These are phyloP conservation scores for Thunnus thynnus DNA, from an alignment of 2,113 vertebrate species.

Conservation along the genomic window DNA sequence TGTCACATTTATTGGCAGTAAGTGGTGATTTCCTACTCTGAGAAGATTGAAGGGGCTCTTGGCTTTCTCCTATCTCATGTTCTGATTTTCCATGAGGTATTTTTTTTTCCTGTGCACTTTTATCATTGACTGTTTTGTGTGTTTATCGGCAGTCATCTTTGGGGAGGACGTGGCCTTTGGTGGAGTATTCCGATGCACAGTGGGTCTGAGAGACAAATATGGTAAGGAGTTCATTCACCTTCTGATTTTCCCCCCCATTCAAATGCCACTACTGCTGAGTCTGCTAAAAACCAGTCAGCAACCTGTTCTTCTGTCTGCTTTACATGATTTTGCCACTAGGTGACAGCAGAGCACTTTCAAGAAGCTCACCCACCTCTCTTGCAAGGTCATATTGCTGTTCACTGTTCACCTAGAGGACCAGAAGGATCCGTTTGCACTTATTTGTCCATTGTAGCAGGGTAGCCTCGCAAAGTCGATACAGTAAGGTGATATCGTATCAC, in stretches of 20 bases:
- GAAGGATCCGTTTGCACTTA: slow-evolving; percentile 54
- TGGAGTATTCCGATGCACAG: slow-evolving; percentile 98
- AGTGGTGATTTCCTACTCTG: too few relatives aligned
- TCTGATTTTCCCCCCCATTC: background rate
- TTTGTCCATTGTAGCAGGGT: background rate
- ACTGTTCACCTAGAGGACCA: slow-evolving; percentile 71
- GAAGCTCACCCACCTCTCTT: background rate
- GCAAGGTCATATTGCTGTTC: slow-evolving; percentile 15
- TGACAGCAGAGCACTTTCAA: slow-evolving; percentile 62
- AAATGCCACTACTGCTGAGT: background rate
- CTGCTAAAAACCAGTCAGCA: background rate
- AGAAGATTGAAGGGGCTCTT: too few relatives aligned
- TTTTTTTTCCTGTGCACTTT: background rate
- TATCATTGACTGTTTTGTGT: slow-evolving; percentile 2
- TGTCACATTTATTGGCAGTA: too few relatives aligned
- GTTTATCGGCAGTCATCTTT: slow-evolving; percentile 91
- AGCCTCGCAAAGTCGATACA: slow-evolving; percentile 1
- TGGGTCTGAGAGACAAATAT: slow-evolving; percentile 97
- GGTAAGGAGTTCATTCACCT: slow-evolving; percentile 83
- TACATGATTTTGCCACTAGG: slow-evolving; percentile 53
- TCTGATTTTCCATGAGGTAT: background rate
- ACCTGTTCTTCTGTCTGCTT: background rate
- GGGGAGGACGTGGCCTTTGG: slow-evolving; percentile 99
- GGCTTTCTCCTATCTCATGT: too few relatives aligned
- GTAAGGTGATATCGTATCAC: background rate